Conservation (phyloP, 2,797 vertebrate species). For the Coregonus suidteri region DNA sequence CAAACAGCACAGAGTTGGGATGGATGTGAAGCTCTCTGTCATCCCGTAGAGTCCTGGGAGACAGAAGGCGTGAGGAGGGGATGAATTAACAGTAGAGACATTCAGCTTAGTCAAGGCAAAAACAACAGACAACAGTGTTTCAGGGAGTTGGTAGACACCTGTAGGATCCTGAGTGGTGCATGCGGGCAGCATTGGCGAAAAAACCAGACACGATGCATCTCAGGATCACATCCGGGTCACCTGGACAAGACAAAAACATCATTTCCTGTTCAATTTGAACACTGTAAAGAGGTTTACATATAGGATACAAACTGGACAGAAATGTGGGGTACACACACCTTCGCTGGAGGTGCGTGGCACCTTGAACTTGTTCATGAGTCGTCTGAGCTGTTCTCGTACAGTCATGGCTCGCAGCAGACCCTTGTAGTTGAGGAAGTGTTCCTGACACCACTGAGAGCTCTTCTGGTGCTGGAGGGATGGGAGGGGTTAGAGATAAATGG, state of each 20-base stretch:
- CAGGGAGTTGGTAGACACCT: conserved; percentile 70
- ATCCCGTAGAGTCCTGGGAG: conserved; percentile 89
- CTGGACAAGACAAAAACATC: conserved; percentile 60
- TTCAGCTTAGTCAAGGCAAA: background rate
- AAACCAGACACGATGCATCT: conserved; percentile 95
- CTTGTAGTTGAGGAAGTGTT: conserved; percentile 97
- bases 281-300: background rate
- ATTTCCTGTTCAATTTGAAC: background rate
- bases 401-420: conserved; percentile 88
- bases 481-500: background rate
- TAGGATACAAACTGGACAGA: background rate
- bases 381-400: conserved; percentile 94
- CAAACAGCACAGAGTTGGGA: conserved; percentile 93
- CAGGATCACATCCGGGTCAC: conserved; percentile 95
- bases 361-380: conserved; percentile 96
- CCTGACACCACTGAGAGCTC: conserved; percentile 97
- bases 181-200: conserved; percentile 94
- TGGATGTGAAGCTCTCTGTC: conserved; percentile 96
- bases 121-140: background rate
- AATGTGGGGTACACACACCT: conserved; percentile 64
- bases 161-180: conserved; percentile 95
- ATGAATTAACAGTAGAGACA: background rate
- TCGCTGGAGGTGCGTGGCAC: conserved; percentile 94
- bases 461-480: conserved; percentile 85
- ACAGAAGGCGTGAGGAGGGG: conserved; percentile 5